These are phyloP conservation scores for Enchytraeus crypticus DNA, from an alignment of 2,888 invertebrate species.

Conservation along the genomic window DNA sequence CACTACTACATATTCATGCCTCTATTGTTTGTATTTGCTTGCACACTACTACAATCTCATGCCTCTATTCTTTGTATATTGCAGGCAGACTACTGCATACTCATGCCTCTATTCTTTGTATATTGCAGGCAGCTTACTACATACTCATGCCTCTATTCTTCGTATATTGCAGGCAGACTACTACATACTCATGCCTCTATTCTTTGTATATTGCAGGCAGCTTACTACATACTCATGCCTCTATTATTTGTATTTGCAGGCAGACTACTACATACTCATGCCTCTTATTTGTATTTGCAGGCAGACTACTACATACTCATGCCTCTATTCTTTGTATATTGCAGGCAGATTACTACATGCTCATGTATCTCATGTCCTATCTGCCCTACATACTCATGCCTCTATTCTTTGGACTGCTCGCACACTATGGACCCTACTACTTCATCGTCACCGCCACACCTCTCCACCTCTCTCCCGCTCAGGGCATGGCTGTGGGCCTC, in stretches of 20 bases:
- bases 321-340: background rate
- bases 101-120: too few relatives aligned
- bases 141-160: slow-evolving; percentile 54
- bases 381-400: slow-evolving; percentile 51
- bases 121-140: slow-evolving; percentile 35
- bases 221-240: too few relatives aligned
- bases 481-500: slow-evolving; percentile 38
- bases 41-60: too few relatives aligned
- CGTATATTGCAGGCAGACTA: too few relatives aligned
- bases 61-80: background rate
- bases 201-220: too few relatives aligned
- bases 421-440: slow-evolving; percentile 49
- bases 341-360: background rate
- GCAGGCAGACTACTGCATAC: background rate
- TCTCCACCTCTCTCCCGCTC: slow-evolving; percentile 36
- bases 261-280: too few relatives aligned
- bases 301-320: too few relatives aligned
- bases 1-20: too few relatives aligned
- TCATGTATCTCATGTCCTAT: slow-evolving; percentile 32
- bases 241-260: too few relatives aligned
- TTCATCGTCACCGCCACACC: slow-evolving; percentile 33
- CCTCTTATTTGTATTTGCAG: too few relatives aligned
- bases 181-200: too few relatives aligned
- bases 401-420: slow-evolving; percentile 54
- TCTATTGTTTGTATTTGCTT: too few relatives aligned